These are phyloP conservation scores for Otis tarda DNA, from an alignment of 2,113 vertebrate genomes.

Conservation along the genomic window DNA sequence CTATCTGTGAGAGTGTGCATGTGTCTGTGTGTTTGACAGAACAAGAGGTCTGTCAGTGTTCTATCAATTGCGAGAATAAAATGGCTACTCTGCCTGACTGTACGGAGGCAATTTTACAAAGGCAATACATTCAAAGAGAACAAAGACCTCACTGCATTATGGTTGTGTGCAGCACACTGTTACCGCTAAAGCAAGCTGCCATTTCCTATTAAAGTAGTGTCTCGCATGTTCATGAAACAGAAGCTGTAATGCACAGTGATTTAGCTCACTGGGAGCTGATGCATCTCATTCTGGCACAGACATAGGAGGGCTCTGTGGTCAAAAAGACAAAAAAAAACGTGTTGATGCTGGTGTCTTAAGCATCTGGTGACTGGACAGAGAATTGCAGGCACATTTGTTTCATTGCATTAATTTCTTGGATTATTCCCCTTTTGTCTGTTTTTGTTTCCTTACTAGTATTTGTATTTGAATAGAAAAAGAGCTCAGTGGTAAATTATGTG, in stretches of 20 bases:
- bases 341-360: not conserved
- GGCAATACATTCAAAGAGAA: not conserved
- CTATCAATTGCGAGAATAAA: not conserved
- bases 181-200: not conserved
- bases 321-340: not conserved
- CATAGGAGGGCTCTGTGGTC: not conserved
- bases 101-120: not conserved
- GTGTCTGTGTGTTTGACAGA: not conserved
- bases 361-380: not conserved
- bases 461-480: not conserved
- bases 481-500: not conserved
- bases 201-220: constrained; percentile 55
- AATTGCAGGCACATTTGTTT: constrained; percentile 12
- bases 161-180: not conserved
- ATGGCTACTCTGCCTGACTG: not conserved
- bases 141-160: not conserved
- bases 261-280: not conserved
- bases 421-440: constrained; percentile 11
- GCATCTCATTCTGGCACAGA: not conserved
- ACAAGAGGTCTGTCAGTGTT: not conserved
- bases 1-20: not conserved
- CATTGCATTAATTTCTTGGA: not conserved
- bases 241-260: not conserved
- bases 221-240: not conserved
- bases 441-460: not conserved